Percentiles rank a stretch among this genome's conserved stretches.
Evolutionary conservation across 1,140 invertebrate species (phyloP).

Genomic region (Achatina immaculata): DNA sequence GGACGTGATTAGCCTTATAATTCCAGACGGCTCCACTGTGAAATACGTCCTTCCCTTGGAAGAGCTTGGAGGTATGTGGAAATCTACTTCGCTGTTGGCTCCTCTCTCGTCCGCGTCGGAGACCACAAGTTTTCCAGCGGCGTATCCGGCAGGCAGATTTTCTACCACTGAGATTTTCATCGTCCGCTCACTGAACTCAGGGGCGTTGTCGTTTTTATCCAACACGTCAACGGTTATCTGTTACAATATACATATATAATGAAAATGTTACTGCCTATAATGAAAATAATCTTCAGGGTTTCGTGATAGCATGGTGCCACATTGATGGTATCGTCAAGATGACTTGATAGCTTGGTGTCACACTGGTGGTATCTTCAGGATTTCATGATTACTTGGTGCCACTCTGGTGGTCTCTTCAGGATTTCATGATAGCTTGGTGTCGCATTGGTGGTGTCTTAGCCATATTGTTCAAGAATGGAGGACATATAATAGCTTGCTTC

Average conservation of each 20-base stretch:
- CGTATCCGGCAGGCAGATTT: not conserved
- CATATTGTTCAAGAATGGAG: no score
- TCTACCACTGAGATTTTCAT: not conserved
- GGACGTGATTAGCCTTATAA: not conserved
- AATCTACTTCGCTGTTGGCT: not conserved
- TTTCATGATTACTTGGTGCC: no score
- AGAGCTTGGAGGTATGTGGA: not conserved
- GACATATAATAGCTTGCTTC: no score
- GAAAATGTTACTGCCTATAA: not conserved
- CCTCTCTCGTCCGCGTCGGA: constrained; percentile 5
- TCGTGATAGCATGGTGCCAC: no score
- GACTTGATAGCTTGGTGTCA: no score
- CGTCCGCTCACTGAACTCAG: not conserved
- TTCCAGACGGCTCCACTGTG: not conserved
- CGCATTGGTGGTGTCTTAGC: no score
- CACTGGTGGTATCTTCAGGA: no score
- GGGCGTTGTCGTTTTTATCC: constrained; percentile 24
- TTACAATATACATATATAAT: not conserved
- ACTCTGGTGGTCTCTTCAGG: no score
- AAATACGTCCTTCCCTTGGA: not conserved
- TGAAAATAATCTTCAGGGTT: no score
- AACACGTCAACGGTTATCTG: constrained; percentile 2
- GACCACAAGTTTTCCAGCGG: not conserved
- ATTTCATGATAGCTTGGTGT: no score
- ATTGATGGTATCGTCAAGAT: no score